A percentile compares a stretch with the other conserved stretches of the same genome.
These are phyloP conservation scores for Tenthredo amoena DNA, from an alignment of 2,888 invertebrate species.

Conservation along the genomic window DNA sequence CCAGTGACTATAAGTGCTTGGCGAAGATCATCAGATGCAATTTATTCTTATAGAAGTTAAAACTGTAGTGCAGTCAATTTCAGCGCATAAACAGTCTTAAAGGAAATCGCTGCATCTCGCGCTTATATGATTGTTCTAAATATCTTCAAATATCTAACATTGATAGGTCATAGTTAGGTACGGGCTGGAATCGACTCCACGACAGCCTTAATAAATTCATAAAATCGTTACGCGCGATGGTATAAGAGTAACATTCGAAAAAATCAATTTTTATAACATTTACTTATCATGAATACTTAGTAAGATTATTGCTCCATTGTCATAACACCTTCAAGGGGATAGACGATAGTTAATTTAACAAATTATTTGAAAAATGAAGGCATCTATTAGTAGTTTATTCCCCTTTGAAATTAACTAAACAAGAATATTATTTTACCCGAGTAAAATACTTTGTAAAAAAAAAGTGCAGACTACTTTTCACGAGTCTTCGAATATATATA, in stretches of 20 bases:
- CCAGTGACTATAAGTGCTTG: slow-evolving; percentile 64
- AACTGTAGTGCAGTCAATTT: slow-evolving; percentile 4
- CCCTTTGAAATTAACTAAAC: not conserved
- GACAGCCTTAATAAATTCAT: not conserved
- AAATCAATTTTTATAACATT: slow-evolving; percentile 38
- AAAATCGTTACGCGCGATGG: slow-evolving; percentile 41
- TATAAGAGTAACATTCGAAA: slow-evolving; percentile 29
- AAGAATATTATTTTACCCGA: not conserved
- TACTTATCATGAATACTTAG: not conserved
- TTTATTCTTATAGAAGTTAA: slow-evolving; percentile 54
- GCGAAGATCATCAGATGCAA: slow-evolving; percentile 55
- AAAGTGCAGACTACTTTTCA: not conserved
- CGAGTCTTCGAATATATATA: not conserved
- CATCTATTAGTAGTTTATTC: not conserved
- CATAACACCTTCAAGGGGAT: not conserved
- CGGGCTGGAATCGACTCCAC: not conserved
- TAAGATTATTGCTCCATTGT: not conserved
- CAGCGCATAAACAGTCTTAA: not conserved
- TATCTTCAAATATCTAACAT: not conserved
- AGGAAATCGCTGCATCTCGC: not conserved
- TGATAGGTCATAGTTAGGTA: not conserved
- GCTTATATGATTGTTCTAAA: not conserved
- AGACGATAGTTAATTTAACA: not conserved
- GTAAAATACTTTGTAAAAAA: not conserved
- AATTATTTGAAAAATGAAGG: not conserved